A percentile compares a stretch with the other conserved stretches of the same genome.
Conservation (phyloP, 2,888 invertebrate species). For the Schizotus pectinicornis region DNA sequence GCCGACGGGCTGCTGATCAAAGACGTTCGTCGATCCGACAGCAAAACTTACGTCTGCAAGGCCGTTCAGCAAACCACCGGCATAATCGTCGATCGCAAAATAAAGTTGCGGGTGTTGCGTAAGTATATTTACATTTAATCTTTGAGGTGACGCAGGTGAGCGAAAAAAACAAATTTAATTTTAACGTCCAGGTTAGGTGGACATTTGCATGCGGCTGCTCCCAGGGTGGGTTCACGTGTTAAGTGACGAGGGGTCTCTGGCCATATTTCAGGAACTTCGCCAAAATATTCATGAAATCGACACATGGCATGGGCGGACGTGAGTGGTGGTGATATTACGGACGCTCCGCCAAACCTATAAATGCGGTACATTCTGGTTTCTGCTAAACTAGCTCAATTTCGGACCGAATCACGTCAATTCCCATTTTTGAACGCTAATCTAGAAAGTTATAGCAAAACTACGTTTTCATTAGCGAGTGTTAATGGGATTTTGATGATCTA, state of each 20-base stretch:
- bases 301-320: conserved; percentile 17
- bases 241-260: neutral
- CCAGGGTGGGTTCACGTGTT: no score
- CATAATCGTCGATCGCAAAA: conserved; percentile 62
- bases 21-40: conserved; percentile 63
- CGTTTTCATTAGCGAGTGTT: no score
- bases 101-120: conserved; percentile 67
- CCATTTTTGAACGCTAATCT: no score
- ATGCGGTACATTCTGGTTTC: neutral
- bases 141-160: neutral
- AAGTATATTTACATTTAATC: conserved; percentile 54
- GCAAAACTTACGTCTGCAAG: conserved; percentile 65
- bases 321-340: conserved; percentile 14
- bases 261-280: conserved; percentile 3
- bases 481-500: no score
- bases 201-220: conserved; percentile 7
- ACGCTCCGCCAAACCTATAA: conserved; percentile 14
- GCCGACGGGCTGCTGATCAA: conserved; percentile 65
- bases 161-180: conserved; percentile 4
- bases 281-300: conserved; percentile 23
- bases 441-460: no score
- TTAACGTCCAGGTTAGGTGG: conserved; percentile 5
- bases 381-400: no score
- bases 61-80: conserved; percentile 64
- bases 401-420: no score